phyloP scores from a whole-genome alignment of 2,113 vertebrate genomes.

The Platichthys flesus region DNA sequence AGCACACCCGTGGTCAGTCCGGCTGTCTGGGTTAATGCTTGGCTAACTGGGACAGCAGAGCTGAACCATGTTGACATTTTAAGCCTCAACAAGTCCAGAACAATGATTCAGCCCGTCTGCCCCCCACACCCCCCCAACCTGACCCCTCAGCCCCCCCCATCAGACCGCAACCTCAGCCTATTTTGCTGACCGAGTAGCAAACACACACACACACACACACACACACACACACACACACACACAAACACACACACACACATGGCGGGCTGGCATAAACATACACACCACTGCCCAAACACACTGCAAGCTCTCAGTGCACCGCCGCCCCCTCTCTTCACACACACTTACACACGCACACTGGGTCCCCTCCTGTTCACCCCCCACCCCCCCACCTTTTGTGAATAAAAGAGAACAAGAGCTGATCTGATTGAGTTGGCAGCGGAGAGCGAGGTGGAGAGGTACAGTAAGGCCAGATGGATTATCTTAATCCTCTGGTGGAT shows the following conservation, averaged over 20 bases:
- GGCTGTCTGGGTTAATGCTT: constrained; percentile 84
- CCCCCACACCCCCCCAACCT: constrained; percentile 49
- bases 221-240: too few relatives aligned
- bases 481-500: constrained; percentile 75
- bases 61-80: constrained; percentile 82
- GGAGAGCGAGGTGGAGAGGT: constrained; percentile 66
- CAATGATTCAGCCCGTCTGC: constrained; percentile 77
- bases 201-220: constrained; percentile 38
- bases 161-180: constrained; percentile 76
- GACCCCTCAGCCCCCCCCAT: constrained; percentile 29
- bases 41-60: constrained; percentile 82
- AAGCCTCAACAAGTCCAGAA: constrained; percentile 81
- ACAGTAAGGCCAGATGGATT: constrained; percentile 79
- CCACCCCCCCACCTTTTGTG: constrained; percentile 64
- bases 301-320: constrained; percentile 36
- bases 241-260: constrained; percentile 29
- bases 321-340: constrained; percentile 16
- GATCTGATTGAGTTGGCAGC: constrained; percentile 77
- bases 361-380: not conserved
- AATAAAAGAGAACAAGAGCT: constrained; percentile 72
- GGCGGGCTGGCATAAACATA: constrained; percentile 38
- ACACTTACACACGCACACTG: not conserved
- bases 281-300: constrained; percentile 64
- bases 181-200: constrained; percentile 62
- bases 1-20: constrained; percentile 77